phyloP scores from a whole-genome alignment of 2,888 invertebrate genomes.

The Meloe dianella region DNA sequence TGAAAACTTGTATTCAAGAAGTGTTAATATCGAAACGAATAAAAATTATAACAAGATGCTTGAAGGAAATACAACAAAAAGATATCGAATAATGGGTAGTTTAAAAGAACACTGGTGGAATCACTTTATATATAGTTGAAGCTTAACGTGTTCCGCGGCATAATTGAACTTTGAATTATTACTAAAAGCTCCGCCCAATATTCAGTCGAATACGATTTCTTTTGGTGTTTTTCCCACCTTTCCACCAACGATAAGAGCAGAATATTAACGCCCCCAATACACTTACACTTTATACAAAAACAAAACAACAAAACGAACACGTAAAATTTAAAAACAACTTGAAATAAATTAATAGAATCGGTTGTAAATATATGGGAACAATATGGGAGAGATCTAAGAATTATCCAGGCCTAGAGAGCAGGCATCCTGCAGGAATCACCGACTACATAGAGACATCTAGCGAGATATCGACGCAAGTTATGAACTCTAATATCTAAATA shows the following conservation, averaged over 20 bases:
- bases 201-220: constrained; percentile 43
- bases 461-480: neutral
- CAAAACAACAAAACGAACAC: neutral
- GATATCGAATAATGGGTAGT: constrained; percentile 44
- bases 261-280: neutral
- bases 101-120: constrained; percentile 43
- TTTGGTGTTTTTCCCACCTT: constrained; percentile 39
- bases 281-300: neutral
- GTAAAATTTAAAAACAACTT: neutral
- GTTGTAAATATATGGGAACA: too few species aligned
- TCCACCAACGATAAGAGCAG: constrained; percentile 36
- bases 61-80: constrained; percentile 17
- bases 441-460: neutral
- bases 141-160: constrained; percentile 52
- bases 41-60: neutral
- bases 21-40: constrained; percentile 1
- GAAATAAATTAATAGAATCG: neutral
- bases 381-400: neutral
- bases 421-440: too few species aligned
- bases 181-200: constrained; percentile 50
- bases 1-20: neutral
- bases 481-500: too few species aligned
- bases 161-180: constrained; percentile 59
- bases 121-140: constrained; percentile 44
- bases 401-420: neutral